These are phyloP conservation scores for Papilio machaon DNA, from an alignment of 1,140 invertebrate species.

Conservation along the genomic window DNA sequence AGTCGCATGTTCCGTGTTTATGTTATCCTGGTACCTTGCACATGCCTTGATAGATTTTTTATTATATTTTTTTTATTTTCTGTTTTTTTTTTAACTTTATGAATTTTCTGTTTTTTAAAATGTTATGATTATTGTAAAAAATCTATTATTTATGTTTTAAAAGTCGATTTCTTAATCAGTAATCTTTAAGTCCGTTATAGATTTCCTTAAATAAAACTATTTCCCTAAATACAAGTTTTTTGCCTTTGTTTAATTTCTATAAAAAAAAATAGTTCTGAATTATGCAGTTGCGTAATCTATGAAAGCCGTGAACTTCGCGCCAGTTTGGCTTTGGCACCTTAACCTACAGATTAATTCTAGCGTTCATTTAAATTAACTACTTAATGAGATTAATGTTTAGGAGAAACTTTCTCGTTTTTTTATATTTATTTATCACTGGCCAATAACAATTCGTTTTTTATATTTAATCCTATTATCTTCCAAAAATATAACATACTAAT, in stretches of 20 bases:
- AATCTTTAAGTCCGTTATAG: not conserved
- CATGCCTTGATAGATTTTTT: not conserved
- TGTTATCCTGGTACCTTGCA: not conserved
- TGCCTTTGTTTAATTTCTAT: too few species aligned
- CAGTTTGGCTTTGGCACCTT: constrained; percentile 4
- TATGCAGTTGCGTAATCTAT: constrained; percentile 13
- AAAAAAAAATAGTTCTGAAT: constrained; percentile 3
- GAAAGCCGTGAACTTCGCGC: constrained; percentile 19
- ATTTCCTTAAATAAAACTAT: not conserved
- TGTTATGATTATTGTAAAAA: too few species aligned
- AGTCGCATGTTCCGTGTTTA: not conserved
- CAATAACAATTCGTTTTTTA: not conserved
- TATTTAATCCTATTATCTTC: not conserved
- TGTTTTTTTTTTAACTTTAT: too few species aligned
- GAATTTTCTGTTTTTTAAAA: too few species aligned
- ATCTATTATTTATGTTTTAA: not conserved
- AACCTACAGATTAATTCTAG: not conserved
- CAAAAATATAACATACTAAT: not conserved
- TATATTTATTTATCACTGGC: constrained; percentile 1
- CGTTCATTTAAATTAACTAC: constrained; percentile 1
- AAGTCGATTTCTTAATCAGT: not conserved
- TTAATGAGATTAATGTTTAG: constrained; percentile 21
- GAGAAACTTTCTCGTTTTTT: constrained; percentile 12
- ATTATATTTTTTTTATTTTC: not conserved
- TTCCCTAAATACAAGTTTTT: too few species aligned